Conservation (phyloP, 2,888 invertebrate genomes). For the Drosophila siamana region DNA sequence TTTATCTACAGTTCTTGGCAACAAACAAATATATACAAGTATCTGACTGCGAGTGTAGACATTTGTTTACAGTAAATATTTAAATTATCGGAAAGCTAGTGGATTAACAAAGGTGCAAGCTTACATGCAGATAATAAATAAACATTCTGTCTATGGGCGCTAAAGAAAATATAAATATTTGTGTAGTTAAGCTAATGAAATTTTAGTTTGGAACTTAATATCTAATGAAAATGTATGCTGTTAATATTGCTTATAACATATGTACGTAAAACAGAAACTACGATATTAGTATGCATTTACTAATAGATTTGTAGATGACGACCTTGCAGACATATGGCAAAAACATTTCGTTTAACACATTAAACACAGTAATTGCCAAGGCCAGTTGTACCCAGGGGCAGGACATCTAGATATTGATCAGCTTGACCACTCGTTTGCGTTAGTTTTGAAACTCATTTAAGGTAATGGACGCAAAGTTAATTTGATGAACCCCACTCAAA, state of each 20-base stretch:
- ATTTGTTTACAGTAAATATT: neutral
- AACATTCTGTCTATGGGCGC: neutral
- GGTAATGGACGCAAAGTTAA: neutral
- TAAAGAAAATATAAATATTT: conserved; percentile 3
- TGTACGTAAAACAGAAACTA: too few relatives aligned
- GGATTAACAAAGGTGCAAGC: neutral
- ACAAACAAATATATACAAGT: neutral
- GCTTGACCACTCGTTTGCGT: too few relatives aligned
- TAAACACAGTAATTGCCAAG: neutral
- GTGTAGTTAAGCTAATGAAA: too few relatives aligned
- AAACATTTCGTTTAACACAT: neutral
- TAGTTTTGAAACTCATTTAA: neutral
- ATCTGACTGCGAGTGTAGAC: neutral
- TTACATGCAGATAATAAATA: neutral
- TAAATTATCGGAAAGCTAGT: neutral
- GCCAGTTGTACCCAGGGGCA: neutral
- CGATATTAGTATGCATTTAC: conserved; percentile 2
- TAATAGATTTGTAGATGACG: neutral
- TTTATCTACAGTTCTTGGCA: neutral
- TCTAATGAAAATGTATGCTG: too few relatives aligned
- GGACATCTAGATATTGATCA: neutral
- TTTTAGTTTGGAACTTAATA: too few relatives aligned
- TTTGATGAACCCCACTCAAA: neutral
- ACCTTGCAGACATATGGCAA: conserved; percentile 10
- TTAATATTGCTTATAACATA: too few relatives aligned